Conservation (phyloP, 2,888 invertebrate genomes). For the Drosophila rubida region DNA sequence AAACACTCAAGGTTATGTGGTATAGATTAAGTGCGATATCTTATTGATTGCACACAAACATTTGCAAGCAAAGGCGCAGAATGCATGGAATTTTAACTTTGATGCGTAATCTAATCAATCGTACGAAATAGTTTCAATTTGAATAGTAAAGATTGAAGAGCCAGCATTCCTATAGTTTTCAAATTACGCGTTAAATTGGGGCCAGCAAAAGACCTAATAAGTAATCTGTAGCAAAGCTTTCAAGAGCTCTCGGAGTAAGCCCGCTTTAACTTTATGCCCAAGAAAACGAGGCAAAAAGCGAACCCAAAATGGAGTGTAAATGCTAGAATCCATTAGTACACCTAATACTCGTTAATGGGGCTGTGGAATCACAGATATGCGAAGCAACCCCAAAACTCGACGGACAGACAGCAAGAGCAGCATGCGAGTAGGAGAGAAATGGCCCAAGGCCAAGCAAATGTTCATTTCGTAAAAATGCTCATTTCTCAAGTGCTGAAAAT, state of each 20-base stretch:
- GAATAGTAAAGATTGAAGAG: too few relatives aligned
- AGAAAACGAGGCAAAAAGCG: neutral
- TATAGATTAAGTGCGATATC: conserved; percentile 2
- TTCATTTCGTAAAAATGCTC: conserved; percentile 74
- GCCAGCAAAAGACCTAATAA: too few relatives aligned
- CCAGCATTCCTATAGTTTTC: too few relatives aligned
- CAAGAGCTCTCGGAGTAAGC: too few relatives aligned
- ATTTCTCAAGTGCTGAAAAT: conserved; percentile 73
- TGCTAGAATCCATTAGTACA: conserved; percentile 42
- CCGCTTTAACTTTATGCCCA: too few relatives aligned
- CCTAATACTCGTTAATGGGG: conserved; percentile 44
- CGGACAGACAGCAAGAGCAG: neutral
- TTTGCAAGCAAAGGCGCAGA: too few relatives aligned
- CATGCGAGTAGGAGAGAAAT: conserved; percentile 13
- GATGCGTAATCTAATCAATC: too few relatives aligned
- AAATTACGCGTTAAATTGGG: too few relatives aligned
- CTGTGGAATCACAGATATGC: conserved; percentile 13
- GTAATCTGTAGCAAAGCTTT: too few relatives aligned
- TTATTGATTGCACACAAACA: neutral
- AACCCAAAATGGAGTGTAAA: conserved; percentile 1
- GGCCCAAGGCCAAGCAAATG: conserved; percentile 71
- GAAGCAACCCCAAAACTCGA: conserved; percentile 33
- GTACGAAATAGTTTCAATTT: too few relatives aligned
- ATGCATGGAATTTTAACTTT: neutral
- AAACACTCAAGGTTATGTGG: conserved; percentile 22